phyloP scores from a whole-genome alignment of 1,140 invertebrate species.

The Drosophila ananassae region DNA sequence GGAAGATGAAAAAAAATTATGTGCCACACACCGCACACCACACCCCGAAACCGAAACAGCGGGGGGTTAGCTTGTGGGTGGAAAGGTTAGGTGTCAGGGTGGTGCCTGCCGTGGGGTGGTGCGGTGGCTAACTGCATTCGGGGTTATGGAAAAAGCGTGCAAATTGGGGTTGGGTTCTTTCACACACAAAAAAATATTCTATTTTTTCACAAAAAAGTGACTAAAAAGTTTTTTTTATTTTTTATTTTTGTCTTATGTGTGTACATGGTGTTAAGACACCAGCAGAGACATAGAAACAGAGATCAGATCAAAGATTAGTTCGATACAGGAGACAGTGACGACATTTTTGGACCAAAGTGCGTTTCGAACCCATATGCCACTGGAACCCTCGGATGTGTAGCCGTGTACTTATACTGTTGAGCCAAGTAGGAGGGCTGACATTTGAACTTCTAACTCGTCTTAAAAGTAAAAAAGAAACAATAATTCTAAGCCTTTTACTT shows the following conservation, averaged over 20 bases:
- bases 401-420: too few species aligned
- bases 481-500: not conserved
- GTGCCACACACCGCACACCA: constrained; percentile 21
- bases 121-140: constrained; percentile 46
- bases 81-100: not conserved
- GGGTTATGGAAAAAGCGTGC: constrained; percentile 71
- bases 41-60: constrained; percentile 49
- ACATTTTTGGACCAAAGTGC: too few species aligned
- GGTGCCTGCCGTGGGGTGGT: not conserved
- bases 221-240: too few species aligned
- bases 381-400: too few species aligned
- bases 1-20: constrained; percentile 30
- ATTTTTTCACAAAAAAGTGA: not conserved
- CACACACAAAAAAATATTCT: not conserved
- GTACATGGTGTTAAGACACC: too few species aligned
- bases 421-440: not conserved
- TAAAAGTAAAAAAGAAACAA: not conserved
- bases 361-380: too few species aligned
- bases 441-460: not conserved
- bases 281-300: too few species aligned
- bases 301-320: too few species aligned
- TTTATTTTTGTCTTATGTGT: too few species aligned
- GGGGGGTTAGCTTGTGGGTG: constrained; percentile 18
- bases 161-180: constrained; percentile 70
- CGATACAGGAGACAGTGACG: too few species aligned